Evolutionary conservation across 2,113 vertebrate species (phyloP).

Genomic region (Dissostichus mawsoni): DNA sequence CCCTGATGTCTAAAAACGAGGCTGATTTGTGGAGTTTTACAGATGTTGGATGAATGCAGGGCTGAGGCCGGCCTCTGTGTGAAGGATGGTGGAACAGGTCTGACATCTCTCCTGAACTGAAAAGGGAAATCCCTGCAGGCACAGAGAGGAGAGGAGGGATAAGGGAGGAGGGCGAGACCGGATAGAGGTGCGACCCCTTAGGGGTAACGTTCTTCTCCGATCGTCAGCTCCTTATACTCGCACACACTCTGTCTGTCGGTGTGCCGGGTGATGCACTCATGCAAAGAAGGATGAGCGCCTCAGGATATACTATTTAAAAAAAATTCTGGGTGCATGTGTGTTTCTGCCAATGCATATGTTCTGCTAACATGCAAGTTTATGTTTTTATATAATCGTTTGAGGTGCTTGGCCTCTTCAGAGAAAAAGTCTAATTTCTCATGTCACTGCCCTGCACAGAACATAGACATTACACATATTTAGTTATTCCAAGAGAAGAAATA

Average conservation of each 20-base stretch:
- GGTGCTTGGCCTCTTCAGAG: not conserved
- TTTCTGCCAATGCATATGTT: conserved; percentile 40
- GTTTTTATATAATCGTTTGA: conserved; percentile 26
- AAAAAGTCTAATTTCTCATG: conserved; percentile 10
- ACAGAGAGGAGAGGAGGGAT: conserved; percentile 52
- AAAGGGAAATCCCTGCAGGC: conserved; percentile 80
- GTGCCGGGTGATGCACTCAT: conserved; percentile 72
- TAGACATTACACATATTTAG: not conserved
- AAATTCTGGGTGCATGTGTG: conserved; percentile 45
- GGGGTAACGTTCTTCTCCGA: conserved; percentile 74
- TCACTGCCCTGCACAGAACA: conserved; percentile 6
- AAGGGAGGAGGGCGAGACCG: conserved; percentile 60
- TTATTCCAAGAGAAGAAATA: not conserved
- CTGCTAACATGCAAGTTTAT: conserved; percentile 26
- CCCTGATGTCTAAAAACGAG: conserved; percentile 31
- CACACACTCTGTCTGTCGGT: conserved; percentile 61
- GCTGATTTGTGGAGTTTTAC: conserved; percentile 49
- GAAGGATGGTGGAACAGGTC: conserved; percentile 68
- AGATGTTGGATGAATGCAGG: conserved; percentile 63
- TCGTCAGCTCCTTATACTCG: conserved; percentile 68
- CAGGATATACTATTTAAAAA: conserved; percentile 71
- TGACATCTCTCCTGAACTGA: conserved; percentile 80
- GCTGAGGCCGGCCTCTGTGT: conserved; percentile 60
- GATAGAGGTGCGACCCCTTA: conserved; percentile 76
- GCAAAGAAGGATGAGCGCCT: conserved; percentile 70